A percentile compares a stretch with the other conserved stretches of the same genome.
Evolutionary conservation across 2,113 vertebrate species (phyloP).

Genomic region (rat (Rattus norvegicus)): DNA sequence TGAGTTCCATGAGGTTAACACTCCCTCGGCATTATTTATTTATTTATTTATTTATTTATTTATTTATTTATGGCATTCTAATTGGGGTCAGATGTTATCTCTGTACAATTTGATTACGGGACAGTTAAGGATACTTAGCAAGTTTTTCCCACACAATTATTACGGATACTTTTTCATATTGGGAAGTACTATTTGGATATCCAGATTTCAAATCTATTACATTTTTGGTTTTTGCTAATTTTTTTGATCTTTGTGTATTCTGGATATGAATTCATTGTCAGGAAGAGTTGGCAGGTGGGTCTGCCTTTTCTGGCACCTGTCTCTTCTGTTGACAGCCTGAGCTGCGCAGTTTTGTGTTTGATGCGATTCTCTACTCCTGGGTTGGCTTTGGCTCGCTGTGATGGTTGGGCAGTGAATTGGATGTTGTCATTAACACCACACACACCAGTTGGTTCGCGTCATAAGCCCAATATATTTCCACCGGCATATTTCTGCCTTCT

Average conservation of each 20-base stretch:
- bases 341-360: background rate
- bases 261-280: background rate
- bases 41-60: background rate
- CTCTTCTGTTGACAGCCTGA: background rate
- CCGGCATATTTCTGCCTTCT: background rate
- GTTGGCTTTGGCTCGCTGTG: background rate
- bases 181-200: background rate
- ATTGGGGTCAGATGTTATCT: background rate
- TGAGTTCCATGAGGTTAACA: background rate
- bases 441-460: accelerated
- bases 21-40: too few relatives aligned
- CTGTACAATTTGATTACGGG: background rate
- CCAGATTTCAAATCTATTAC: background rate
- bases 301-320: background rate
- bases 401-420: background rate
- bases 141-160: background rate
- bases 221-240: background rate
- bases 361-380: background rate
- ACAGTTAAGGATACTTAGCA: background rate
- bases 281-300: too few relatives aligned
- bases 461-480: too few relatives aligned
- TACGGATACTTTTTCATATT: background rate
- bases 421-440: background rate
- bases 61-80: too few relatives aligned
- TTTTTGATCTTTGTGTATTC: background rate